Evolutionary conservation across 2,113 vertebrate genomes (phyloP).

Genomic region (Pachypanchax playfairii): DNA sequence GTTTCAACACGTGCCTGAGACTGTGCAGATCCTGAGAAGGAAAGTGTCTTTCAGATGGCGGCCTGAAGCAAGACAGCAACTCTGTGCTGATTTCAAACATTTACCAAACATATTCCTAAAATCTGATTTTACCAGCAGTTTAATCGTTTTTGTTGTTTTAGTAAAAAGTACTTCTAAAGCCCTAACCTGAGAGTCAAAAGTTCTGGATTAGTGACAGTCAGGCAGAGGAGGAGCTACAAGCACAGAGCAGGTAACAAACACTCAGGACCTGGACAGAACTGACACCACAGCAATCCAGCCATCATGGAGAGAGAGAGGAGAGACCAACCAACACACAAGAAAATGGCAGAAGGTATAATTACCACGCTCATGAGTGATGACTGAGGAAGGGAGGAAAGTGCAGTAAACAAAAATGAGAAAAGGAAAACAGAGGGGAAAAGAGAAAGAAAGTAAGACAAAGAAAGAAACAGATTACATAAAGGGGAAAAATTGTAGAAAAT

Average conservation of each 20-base stretch:
- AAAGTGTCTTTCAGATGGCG: too few species aligned
- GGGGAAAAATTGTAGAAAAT: constrained; percentile 59
- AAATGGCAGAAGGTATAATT: constrained; percentile 90
- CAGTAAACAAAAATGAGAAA: constrained; percentile 84
- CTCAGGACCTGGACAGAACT: constrained; percentile 86
- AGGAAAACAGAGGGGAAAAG: constrained; percentile 69
- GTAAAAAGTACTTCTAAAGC: background rate
- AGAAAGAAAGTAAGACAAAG: constrained; percentile 80
- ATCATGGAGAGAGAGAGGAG: constrained; percentile 28
- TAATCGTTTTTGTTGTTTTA: background rate
- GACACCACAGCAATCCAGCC: constrained; percentile 80
- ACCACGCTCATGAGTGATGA: constrained; percentile 95
- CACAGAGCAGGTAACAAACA: constrained; percentile 34
- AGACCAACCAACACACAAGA: constrained; percentile 70
- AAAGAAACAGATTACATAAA: constrained; percentile 79
- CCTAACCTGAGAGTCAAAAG: background rate
- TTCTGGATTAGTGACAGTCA: constrained; percentile 7
- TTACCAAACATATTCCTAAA: too few species aligned
- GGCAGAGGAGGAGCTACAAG: constrained; percentile 33
- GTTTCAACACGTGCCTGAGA: constrained; percentile 79
- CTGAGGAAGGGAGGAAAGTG: constrained; percentile 88
- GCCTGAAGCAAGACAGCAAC: background rate
- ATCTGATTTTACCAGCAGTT: background rate
- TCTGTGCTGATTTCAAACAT: too few species aligned
- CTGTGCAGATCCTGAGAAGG: constrained; percentile 83